Conservation (phyloP, 2,888 invertebrate genomes). For the Ennomos fuscantarius region DNA sequence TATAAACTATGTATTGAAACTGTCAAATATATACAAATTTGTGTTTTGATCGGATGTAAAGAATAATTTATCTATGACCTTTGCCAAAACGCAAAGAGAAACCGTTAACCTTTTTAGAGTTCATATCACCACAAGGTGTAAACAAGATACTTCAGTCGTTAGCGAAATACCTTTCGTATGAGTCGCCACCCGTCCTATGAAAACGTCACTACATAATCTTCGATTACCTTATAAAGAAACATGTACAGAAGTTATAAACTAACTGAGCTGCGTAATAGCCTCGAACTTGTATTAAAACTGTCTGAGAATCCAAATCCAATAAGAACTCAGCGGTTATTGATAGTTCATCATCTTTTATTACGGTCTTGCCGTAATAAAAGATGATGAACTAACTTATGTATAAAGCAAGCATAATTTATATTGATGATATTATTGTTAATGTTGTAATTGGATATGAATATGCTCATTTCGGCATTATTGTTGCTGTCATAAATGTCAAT, state of each 20-base stretch:
- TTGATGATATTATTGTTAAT: neutral
- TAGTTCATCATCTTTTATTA: neutral
- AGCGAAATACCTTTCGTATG: conserved; percentile 35
- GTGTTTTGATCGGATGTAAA: no score
- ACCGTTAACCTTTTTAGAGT: neutral
- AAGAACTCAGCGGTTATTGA: neutral
- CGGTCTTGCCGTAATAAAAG: neutral
- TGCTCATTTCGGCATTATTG: no score
- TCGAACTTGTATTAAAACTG: conserved; percentile 25
- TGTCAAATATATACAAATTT: no score
- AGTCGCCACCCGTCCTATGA: conserved; percentile 17
- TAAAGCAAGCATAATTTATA: no score
- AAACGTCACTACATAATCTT: conserved; percentile 55
- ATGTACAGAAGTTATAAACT: conserved; percentile 34
- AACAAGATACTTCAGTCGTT: conserved; percentile 18
- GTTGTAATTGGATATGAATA: conserved; percentile 1
- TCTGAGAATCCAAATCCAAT: conserved; percentile 3
- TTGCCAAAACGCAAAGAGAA: no score
- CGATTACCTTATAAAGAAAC: conserved; percentile 46
- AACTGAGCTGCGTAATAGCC: conserved; percentile 13
- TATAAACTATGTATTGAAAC: no score
- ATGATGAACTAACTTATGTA: neutral
- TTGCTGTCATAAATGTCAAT: no score
- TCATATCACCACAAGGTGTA: conserved; percentile 1
- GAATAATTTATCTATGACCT: no score